Percentiles rank a stretch among this genome's conserved stretches.
Evolutionary conservation across 2,888 invertebrate species (phyloP).

Genomic region (Meta bourneti): DNA sequence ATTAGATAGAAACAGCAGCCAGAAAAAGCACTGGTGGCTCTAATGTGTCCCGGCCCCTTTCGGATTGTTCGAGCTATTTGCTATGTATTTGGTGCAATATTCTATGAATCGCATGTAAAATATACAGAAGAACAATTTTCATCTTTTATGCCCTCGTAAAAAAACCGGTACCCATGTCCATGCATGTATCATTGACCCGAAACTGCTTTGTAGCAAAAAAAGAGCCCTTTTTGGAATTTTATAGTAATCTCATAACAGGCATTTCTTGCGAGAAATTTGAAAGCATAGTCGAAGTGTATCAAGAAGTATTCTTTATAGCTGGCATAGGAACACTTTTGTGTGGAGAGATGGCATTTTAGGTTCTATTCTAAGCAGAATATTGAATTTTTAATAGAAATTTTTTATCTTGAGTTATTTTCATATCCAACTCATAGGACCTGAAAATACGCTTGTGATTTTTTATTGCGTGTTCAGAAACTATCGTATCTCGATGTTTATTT

Average conservation of each 20-base stretch:
- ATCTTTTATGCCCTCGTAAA: constrained; percentile 52
- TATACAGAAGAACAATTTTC: constrained; percentile 44
- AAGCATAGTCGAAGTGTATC: constrained; percentile 37
- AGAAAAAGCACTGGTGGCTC: constrained; percentile 33
- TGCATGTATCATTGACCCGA: constrained; percentile 39
- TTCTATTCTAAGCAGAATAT: constrained; percentile 27
- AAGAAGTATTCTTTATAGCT: constrained; percentile 46
- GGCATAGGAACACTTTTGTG: constrained; percentile 25
- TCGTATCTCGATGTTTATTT: constrained; percentile 35
- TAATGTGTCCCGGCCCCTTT: constrained; percentile 23
- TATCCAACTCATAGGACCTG: constrained; percentile 6
- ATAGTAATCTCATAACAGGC: constrained; percentile 33
- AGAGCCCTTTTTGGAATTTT: constrained; percentile 26
- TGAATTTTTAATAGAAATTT: constrained; percentile 59
- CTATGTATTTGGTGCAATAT: constrained; percentile 27
- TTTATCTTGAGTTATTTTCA: constrained; percentile 40
- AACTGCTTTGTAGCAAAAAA: constrained; percentile 35
- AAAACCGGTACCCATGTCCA: constrained; percentile 14
- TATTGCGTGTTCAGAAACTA: constrained; percentile 4
- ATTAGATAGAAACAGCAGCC: constrained; percentile 44
- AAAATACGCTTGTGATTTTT: constrained; percentile 9
- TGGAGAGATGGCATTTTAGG: constrained; percentile 33
- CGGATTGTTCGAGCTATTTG: constrained; percentile 35
- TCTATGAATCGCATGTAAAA: constrained; percentile 31
- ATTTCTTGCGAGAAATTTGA: constrained; percentile 26